Base-by-base conservation (phyloP, 2,113 vertebrate genomes). In the Callipepla squamata region DNA sequence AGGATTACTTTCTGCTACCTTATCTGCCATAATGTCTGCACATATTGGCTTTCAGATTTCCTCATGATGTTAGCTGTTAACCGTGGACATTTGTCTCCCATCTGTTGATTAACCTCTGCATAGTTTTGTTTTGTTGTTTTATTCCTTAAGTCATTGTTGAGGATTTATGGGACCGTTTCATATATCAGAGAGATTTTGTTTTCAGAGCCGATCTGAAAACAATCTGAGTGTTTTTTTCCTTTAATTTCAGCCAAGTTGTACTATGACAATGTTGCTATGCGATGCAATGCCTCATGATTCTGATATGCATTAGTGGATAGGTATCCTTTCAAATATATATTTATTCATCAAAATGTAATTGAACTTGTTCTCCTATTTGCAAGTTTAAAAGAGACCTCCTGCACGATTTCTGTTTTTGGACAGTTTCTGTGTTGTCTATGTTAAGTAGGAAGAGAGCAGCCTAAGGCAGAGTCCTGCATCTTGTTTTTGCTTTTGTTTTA, bases 1-100 rank as follows among this genome's bases (percentile, higher is more conserved):
- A 96, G 94, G 96, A 97, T 98, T 97, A 97, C 90, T 91, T 88
- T 95, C 84, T 87, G 84, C 96, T 96, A 89, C 89, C 94, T 97
- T 96, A 96, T 95, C 67, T 90, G 91, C 84, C 67, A 85, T 96
- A 95, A 97, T 91, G 94, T 97, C 91, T 94, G 94, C 73, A 87
- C 94, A 96, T 96, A 96, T 89, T 96, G 96, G 96, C 94, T 92
- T 97, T 95, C 84, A 94, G 86, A 92, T 96, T 97, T 96, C 85
- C 94, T 94, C 65, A 9, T 96, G 75, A 75, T 79, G 80, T 78
- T 80, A 91, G 69, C 83, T 96, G 91, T 93, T 95, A 95, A 97
- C 94, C 92, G 95, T 91, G 83, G 85, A 72, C 65, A 79, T 93
- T 93, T 92, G 94, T 92, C 94, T 94, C 87, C 81, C 82, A 96